Conservation (phyloP, 1,140 invertebrate genomes). For the Euura saliciscinereae region DNA sequence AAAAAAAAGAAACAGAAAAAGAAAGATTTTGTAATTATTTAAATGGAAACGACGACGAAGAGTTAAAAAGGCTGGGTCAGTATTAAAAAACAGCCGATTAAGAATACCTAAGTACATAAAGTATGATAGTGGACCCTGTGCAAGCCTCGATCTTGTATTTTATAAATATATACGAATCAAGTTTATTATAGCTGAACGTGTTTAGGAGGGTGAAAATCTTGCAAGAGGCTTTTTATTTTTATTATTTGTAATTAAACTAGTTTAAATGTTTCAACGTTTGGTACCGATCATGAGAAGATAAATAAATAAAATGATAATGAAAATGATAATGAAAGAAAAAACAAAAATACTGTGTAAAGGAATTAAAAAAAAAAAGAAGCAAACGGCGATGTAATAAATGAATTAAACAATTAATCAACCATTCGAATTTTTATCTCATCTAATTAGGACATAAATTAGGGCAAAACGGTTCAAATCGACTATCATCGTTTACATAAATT, state of each 20-base stretch:
- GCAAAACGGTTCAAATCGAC: too few species aligned
- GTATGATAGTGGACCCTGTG: slow-evolving; percentile 46
- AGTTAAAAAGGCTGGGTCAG: slow-evolving; percentile 28
- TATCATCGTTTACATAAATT: too few species aligned
- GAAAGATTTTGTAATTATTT: slow-evolving; percentile 54
- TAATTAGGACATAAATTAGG: too few species aligned
- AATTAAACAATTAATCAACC: slow-evolving; percentile 36
- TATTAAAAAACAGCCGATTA: slow-evolving; percentile 40
- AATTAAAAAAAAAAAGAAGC: slow-evolving; percentile 26
- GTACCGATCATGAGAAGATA: slow-evolving; percentile 48
- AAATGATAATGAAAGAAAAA: too few species aligned
- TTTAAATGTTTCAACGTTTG: slow-evolving; percentile 53
- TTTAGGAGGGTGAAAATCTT: slow-evolving; percentile 48
- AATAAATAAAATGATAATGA: slow-evolving; percentile 23
- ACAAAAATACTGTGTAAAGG: slow-evolving; percentile 39
- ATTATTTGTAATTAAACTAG: slow-evolving; percentile 55
- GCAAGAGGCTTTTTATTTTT: slow-evolving; percentile 56
- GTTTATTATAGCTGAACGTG: slow-evolving; percentile 40
- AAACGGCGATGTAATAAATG: slow-evolving; percentile 52
- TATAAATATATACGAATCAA: slow-evolving; percentile 55
- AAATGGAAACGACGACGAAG: slow-evolving; percentile 22
- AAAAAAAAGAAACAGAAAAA: too few species aligned
- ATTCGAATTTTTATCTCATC: not conserved
- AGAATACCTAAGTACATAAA: slow-evolving; percentile 40
- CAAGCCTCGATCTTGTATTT: slow-evolving; percentile 59